Percentiles rank a stretch among this genome's conserved stretches.
These are phyloP conservation scores for Brachyopa scutellaris DNA, from an alignment of 2,888 invertebrate genomes.

Conservation along the genomic window DNA sequence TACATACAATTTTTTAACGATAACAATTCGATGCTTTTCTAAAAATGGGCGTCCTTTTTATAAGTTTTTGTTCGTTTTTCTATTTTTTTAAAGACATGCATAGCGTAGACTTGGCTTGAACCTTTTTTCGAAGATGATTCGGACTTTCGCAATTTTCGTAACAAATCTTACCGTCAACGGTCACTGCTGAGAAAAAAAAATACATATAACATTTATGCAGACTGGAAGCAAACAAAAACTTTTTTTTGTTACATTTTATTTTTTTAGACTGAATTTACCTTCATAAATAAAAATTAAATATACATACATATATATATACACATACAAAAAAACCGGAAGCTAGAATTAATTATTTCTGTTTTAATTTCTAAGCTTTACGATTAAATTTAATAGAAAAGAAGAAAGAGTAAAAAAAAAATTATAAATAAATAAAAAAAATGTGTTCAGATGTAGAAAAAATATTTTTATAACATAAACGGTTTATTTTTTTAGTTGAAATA, in stretches of 20 bases:
- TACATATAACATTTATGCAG: no score
- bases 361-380: constrained; percentile 25
- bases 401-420: neutral
- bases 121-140: no score
- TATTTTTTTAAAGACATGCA: no score
- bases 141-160: no score
- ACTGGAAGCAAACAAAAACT: no score
- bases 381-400: constrained; percentile 30
- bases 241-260: neutral
- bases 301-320: constrained; percentile 14
- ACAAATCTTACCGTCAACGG: no score
- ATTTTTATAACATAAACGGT: constrained; percentile 55
- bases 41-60: no score
- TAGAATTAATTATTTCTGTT: constrained; percentile 29
- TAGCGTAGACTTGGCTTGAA: no score
- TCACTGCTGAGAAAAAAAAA: no score
- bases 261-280: constrained; percentile 62
- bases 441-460: constrained; percentile 64
- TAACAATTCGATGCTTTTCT: no score
- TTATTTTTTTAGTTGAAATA: constrained; percentile 32
- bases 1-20: no score
- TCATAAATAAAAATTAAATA: constrained; percentile 37
- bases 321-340: neutral
- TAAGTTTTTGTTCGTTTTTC: no score
- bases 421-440: constrained; percentile 38